Conservation (phyloP, 2,113 vertebrate species). For the Phalacrocorax aristotelis region DNA sequence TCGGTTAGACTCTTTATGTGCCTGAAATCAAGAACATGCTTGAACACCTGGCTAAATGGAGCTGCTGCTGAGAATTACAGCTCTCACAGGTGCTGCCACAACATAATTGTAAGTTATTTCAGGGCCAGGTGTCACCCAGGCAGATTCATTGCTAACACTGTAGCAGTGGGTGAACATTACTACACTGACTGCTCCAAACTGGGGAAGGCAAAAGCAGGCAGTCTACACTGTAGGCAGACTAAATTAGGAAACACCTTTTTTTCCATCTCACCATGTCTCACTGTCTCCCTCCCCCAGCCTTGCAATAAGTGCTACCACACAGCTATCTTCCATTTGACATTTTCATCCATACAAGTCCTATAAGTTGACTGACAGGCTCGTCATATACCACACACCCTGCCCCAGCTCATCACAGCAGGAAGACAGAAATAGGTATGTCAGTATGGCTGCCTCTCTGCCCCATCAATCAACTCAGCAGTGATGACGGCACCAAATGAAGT, state of each 20-base stretch:
- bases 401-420: not conserved
- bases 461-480: not conserved
- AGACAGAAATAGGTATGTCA: not conserved
- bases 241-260: not conserved
- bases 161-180: not conserved
- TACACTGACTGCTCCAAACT: not conserved
- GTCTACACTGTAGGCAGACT: not conserved
- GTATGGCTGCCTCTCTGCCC: not conserved
- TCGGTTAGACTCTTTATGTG: not conserved
- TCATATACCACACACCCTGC: not conserved
- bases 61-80: not conserved
- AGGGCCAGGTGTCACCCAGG: not conserved
- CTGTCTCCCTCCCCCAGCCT: not conserved
- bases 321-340: not conserved
- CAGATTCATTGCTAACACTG: not conserved
- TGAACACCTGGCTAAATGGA: not conserved
- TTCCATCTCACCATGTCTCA: not conserved
- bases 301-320: rapidly evolving
- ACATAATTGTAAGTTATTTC: not conserved
- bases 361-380: not conserved
- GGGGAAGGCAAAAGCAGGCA: not conserved
- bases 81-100: not conserved
- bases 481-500: not conserved
- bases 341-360: not conserved
- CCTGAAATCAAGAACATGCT: not conserved